phyloP scores from a whole-genome alignment of 1,140 invertebrate genomes.

The Pomacea maculata region DNA sequence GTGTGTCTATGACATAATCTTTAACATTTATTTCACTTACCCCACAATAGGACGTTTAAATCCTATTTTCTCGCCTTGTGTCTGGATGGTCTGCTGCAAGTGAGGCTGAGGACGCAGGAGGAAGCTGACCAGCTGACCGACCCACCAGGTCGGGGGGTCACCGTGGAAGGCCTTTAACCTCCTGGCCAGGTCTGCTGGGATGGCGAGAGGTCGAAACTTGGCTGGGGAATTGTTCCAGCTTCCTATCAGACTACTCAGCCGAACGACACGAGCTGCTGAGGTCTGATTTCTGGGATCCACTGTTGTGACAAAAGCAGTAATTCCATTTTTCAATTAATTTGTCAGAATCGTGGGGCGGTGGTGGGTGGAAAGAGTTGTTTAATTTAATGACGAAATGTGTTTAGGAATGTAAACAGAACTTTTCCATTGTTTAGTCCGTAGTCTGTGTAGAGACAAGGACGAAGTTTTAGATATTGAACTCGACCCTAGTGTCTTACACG shows the following conservation, averaged over 20 bases:
- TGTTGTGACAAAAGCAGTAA: no score
- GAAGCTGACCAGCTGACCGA: slow-evolving; percentile 93
- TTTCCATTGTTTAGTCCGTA: no score
- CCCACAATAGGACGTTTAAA: slow-evolving; percentile 92
- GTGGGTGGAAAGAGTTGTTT: rapidly evolving
- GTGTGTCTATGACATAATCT: no score
- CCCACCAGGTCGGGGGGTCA: slow-evolving; percentile 97
- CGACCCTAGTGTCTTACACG: no score
- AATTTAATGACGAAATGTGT: no score
- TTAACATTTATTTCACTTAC: slow-evolving; percentile 66
- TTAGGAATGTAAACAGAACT: no score
- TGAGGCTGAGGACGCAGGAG: slow-evolving; percentile 75
- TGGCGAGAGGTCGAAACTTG: slow-evolving; percentile 87
- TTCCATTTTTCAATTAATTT: no score
- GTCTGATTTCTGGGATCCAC: no score
- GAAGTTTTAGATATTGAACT: no score
- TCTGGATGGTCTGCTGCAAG: slow-evolving; percentile 75
- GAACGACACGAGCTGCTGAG: slow-evolving; percentile 78
- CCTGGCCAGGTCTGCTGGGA: slow-evolving; percentile 88
- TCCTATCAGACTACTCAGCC: slow-evolving; percentile 83
- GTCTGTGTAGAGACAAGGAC: no score
- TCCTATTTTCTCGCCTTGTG: slow-evolving; percentile 79
- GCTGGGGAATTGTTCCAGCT: slow-evolving; percentile 91
- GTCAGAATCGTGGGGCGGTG: no score
- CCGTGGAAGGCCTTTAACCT: slow-evolving; percentile 87